These are phyloP conservation scores for Drosophila longiperda DNA, from an alignment of 2,888 invertebrate species.

Conservation along the genomic window DNA sequence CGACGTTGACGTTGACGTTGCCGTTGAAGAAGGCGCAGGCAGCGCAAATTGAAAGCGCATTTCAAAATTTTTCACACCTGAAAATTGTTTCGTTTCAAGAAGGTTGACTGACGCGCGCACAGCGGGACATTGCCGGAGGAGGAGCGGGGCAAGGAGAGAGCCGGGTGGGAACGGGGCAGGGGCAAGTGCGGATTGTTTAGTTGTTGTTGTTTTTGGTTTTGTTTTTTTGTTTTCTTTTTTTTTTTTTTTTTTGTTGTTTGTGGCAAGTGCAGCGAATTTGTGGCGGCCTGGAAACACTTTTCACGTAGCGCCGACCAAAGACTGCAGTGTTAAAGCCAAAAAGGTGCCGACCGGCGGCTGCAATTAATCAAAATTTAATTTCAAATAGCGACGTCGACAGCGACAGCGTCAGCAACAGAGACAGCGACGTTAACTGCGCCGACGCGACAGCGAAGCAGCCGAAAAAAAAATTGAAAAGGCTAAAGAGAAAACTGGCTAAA, in stretches of 20 bases:
- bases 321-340: slow-evolving; percentile 37
- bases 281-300: slow-evolving; percentile 69
- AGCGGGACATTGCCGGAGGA: slow-evolving; percentile 28
- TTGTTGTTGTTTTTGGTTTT: not conserved
- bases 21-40: slow-evolving; percentile 41
- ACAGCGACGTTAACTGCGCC: slow-evolving; percentile 7
- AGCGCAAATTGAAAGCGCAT: slow-evolving; percentile 79
- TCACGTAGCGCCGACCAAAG: slow-evolving; percentile 70
- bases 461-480: slow-evolving; percentile 65
- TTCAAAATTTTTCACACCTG: slow-evolving; percentile 79
- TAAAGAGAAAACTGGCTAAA: slow-evolving; percentile 66
- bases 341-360: slow-evolving; percentile 67
- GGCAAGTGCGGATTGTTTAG: slow-evolving; percentile 8
- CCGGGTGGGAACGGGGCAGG: slow-evolving; percentile 7
- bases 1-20: not conserved
- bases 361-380: slow-evolving; percentile 78
- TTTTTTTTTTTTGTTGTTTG: slow-evolving; percentile 7
- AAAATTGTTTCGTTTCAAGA: slow-evolving; percentile 75
- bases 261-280: slow-evolving; percentile 75
- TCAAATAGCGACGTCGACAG: slow-evolving; percentile 65
- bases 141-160: not conserved
- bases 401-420: slow-evolving; percentile 36
- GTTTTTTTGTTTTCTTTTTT: not conserved
- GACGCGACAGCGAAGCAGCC: slow-evolving; percentile 33
- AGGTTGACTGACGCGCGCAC: slow-evolving; percentile 49